Percentiles rank a stretch among this genome's conserved stretches.
Conservation (phyloP, 2,113 vertebrate genomes). For the Choloepus hoffmanni region DNA sequence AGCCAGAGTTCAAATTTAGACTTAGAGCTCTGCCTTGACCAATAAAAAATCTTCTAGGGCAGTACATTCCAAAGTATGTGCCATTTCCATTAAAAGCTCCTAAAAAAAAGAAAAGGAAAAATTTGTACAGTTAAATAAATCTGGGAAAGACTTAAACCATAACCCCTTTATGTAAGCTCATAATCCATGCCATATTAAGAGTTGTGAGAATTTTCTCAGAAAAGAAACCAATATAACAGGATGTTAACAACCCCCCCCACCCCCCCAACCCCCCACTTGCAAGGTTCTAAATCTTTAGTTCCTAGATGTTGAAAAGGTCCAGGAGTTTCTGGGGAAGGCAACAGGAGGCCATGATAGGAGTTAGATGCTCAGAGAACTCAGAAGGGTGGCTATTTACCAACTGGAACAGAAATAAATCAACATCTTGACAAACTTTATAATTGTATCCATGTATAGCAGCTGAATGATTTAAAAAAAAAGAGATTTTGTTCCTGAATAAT, state of each 20-base stretch:
- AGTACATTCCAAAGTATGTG: background rate
- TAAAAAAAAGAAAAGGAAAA: background rate
- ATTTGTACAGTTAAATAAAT: background rate
- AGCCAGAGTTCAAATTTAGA: background rate
- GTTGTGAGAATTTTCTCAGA: conserved; percentile 66
- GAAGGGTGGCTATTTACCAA: background rate
- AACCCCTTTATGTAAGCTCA: background rate
- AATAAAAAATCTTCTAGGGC: background rate
- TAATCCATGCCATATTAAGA: conserved; percentile 59
- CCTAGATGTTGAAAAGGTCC: background rate
- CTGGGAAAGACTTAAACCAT: background rate
- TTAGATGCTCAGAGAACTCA: background rate
- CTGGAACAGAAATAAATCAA: background rate
- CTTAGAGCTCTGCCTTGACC: background rate
- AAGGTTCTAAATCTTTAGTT: background rate
- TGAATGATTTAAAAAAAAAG: background rate
- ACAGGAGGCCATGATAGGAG: background rate
- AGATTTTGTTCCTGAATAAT: conserved; percentile 21
- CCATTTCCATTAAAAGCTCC: background rate
- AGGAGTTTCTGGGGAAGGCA: background rate
- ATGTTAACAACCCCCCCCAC: conserved; percentile 24
- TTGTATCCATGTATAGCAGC: background rate
- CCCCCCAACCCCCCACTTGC: background rate
- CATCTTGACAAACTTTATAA: background rate
- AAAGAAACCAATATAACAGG: conserved; percentile 69